Percentiles rank a stretch among this genome's conserved stretches.
These are phyloP conservation scores for Pseudomyrmex pallidus DNA, from an alignment of 1,140 invertebrate species.

Conservation along the genomic window DNA sequence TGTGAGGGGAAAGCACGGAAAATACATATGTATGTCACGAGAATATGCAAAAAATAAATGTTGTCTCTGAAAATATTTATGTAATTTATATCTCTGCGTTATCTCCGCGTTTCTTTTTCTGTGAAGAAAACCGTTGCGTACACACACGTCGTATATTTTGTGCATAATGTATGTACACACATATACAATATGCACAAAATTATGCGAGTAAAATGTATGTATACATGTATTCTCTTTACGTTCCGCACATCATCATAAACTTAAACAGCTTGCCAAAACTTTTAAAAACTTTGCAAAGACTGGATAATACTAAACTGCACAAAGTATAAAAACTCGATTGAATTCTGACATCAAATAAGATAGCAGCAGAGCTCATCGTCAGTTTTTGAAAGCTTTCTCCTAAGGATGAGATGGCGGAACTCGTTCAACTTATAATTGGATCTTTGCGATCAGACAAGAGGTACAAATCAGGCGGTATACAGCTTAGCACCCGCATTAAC, in stretches of 20 bases:
- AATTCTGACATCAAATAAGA: not conserved
- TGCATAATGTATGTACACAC: no score
- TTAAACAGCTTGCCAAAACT: no score
- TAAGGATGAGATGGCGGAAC: conserved; percentile 39
- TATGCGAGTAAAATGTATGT: no score
- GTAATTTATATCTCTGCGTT: conserved; percentile 9
- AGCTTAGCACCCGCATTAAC: conserved; percentile 28
- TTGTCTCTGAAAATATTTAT: conserved; percentile 9
- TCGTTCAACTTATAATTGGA: conserved; percentile 70
- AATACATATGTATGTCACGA: conserved; percentile 9
- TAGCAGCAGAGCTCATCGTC: not conserved
- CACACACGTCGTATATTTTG: not conserved
- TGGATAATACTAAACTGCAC: not conserved
- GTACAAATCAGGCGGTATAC: conserved; percentile 52
- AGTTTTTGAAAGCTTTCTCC: conserved; percentile 4
- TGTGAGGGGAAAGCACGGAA: not conserved
- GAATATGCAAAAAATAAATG: conserved; percentile 27
- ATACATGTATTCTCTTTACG: no score
- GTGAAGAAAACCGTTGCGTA: not conserved
- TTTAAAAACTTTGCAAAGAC: not conserved
- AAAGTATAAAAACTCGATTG: not conserved
- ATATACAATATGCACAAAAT: no score
- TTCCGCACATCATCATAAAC: no score
- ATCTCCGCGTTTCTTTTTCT: no score
- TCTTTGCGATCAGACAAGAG: conserved; percentile 57